These are phyloP conservation scores for Odontocerum albicorne DNA, from an alignment of 2,888 invertebrate species.

Conservation along the genomic window DNA sequence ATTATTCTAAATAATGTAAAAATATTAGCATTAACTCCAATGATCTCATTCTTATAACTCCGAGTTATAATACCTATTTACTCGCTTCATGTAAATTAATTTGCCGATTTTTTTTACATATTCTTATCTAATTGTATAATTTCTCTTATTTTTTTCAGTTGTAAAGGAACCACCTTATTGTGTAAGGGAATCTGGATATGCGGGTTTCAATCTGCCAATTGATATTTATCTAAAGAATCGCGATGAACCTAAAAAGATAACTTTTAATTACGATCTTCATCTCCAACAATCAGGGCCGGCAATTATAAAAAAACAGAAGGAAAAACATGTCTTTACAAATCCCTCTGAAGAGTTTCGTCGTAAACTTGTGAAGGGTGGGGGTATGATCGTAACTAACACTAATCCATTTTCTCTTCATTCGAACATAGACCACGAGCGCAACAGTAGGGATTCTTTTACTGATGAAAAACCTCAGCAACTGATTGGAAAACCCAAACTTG, in stretches of 20 bases:
- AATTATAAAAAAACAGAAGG: conserved; percentile 70
- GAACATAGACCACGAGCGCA: conserved; percentile 57
- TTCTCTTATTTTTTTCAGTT: conserved; percentile 60
- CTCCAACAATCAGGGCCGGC: conserved; percentile 76
- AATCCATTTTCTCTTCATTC: conserved; percentile 48
- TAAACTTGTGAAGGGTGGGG: conserved; percentile 87
- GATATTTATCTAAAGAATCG: conserved; percentile 87
- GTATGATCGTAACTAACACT: conserved; percentile 53
- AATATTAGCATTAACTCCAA: no score
- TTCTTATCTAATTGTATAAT: background rate
- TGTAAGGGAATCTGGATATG: conserved; percentile 94
- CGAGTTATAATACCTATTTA: no score
- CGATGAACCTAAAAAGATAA: conserved; percentile 86
- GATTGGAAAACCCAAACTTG: conserved; percentile 71
- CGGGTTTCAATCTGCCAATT: conserved; percentile 87
- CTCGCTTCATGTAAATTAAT: no score
- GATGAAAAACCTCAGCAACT: conserved; percentile 61
- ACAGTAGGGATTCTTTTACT: conserved; percentile 59
- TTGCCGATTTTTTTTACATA: background rate
- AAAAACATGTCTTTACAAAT: conserved; percentile 82
- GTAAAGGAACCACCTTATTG: conserved; percentile 89
- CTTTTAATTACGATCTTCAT: conserved; percentile 82
- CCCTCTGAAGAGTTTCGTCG: conserved; percentile 88
- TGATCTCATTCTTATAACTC: no score
- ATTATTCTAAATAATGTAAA: no score